Percentiles rank a stretch among this genome's conserved stretches.
Conservation (phyloP, 2,797 vertebrate species). For the Buceros bicornis region DNA sequence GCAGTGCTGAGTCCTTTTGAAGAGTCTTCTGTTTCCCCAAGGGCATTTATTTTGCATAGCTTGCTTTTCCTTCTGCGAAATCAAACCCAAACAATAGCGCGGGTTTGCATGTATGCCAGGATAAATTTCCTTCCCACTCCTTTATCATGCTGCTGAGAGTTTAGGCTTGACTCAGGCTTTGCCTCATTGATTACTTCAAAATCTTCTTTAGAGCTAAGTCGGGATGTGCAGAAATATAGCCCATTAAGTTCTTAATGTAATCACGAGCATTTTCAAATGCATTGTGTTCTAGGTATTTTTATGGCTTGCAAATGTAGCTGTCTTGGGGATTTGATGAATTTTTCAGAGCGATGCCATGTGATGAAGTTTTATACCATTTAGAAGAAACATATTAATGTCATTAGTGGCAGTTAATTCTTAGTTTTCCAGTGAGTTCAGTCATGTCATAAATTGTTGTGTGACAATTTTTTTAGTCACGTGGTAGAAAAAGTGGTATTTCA, state of each 20-base stretch:
- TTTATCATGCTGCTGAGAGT: neutral
- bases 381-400: conserved; percentile 25
- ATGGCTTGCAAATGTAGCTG: conserved; percentile 17
- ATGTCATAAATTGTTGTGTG: neutral
- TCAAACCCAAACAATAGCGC: neutral
- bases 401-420: conserved; percentile 50
- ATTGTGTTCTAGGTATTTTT: conserved; percentile 38
- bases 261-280: neutral
- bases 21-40: neutral
- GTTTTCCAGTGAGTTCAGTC: neutral
- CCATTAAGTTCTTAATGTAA: conserved; percentile 43
- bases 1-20: neutral
- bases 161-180: neutral
- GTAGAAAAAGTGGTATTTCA: conserved; percentile 13
- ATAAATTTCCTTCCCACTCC: neutral
- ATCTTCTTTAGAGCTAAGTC: neutral
- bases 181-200: conserved; percentile 15
- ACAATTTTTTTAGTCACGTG: neutral
- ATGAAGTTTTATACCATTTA: conserved; percentile 27
- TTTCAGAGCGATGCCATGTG: neutral
- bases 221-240: conserved; percentile 29
- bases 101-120: neutral
- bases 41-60: conserved; percentile 1
- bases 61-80: neutral
- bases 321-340: conserved; percentile 35